Evolutionary conservation across 64 coral and sea anemone species (phyloP).

Genomic region (Actinia tenebrosa): DNA sequence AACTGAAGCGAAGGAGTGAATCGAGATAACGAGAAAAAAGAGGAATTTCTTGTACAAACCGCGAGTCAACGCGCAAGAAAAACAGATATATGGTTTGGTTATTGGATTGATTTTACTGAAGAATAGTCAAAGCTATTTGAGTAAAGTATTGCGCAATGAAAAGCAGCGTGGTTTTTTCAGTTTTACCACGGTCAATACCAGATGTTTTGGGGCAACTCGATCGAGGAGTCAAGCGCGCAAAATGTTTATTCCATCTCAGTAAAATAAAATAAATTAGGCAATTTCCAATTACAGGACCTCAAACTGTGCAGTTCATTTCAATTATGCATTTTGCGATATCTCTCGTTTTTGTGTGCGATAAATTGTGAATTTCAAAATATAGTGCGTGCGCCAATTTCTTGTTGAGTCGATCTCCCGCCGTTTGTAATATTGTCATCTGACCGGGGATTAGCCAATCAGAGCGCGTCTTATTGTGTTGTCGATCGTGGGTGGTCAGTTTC

Average conservation of each 20-base stretch:
- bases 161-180: neutral
- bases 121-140: neutral
- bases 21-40: too few relatives aligned
- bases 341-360: neutral
- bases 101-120: neutral
- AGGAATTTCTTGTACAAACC: neutral
- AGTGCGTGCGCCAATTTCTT: constrained; percentile 18
- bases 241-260: neutral
- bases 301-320: constrained; percentile 39
- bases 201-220: neutral
- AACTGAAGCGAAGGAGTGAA: neutral
- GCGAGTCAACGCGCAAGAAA: too few relatives aligned
- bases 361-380: constrained; percentile 18
- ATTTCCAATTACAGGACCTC: neutral
- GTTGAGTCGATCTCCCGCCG: constrained; percentile 46
- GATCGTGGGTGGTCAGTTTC: constrained; percentile 78
- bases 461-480: constrained; percentile 40
- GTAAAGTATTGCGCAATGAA: neutral
- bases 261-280: neutral
- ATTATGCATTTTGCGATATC: constrained; percentile 34
- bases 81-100: neutral
- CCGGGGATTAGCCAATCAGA: constrained; percentile 41
- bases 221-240: neutral
- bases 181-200: neutral
- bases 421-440: constrained; percentile 44